Conservation (phyloP, 2,113 vertebrate species). For the Oxyura jamaicensis region DNA sequence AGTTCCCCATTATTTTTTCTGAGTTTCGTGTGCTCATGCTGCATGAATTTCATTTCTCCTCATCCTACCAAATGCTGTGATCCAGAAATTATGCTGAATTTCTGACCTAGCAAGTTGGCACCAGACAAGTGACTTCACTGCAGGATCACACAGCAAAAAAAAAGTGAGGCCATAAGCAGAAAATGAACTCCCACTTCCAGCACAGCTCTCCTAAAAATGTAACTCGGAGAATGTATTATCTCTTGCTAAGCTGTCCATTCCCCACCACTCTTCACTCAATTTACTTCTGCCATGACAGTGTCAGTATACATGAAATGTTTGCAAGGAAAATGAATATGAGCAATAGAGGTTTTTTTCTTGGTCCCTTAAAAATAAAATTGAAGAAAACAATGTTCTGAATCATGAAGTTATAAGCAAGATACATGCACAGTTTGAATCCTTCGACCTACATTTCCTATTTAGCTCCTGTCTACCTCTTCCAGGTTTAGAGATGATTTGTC, state of each 20-base stretch:
- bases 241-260: neutral
- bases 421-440: neutral
- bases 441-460: neutral
- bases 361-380: neutral
- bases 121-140: neutral
- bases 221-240: neutral
- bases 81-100: conserved; percentile 10
- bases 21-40: neutral
- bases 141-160: neutral
- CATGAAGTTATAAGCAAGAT: neutral
- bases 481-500: neutral
- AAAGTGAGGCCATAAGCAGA: neutral
- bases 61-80: neutral
- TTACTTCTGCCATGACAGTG: neutral
- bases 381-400: neutral
- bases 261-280: neutral
- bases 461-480: neutral
- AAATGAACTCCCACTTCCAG: neutral
- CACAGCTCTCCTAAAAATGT: neutral
- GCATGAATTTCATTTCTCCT: neutral
- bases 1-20: neutral
- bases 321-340: neutral
- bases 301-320: neutral
- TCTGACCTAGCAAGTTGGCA: conserved; percentile 11
- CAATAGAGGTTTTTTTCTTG: neutral